Percentiles rank a stretch among this genome's conserved stretches.
phyloP scores from a whole-genome alignment of 2,888 invertebrate genomes.

The Xiphydria camelus region DNA sequence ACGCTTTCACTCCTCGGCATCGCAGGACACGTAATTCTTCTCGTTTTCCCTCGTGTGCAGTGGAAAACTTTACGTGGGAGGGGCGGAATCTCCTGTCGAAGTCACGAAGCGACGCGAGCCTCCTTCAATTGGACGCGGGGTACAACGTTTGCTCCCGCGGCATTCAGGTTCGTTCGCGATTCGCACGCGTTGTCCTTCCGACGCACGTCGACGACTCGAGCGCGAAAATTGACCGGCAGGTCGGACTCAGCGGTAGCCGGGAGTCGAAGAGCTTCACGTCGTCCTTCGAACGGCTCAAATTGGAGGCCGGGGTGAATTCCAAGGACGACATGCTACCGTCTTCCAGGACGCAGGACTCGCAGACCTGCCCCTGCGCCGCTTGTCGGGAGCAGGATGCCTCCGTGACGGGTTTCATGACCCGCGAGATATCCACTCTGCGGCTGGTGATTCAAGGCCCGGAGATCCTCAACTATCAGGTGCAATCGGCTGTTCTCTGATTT shows the following conservation, averaged over 20 bases:
- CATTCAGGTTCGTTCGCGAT: constrained; percentile 24
- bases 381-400: constrained; percentile 19
- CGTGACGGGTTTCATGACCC: constrained; percentile 31
- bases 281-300: constrained; percentile 33
- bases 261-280: constrained; percentile 36
- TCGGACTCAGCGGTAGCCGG: constrained; percentile 18
- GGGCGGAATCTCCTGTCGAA: constrained; percentile 22
- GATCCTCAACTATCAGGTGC: constrained; percentile 48
- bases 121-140: constrained; percentile 26
- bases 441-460: constrained; percentile 43
- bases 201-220: no score
- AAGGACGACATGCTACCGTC: constrained; percentile 14
- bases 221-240: no score
- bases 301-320: constrained; percentile 19
- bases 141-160: constrained; percentile 31
- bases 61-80: constrained; percentile 35
- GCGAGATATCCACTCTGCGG: constrained; percentile 40
- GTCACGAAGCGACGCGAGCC: constrained; percentile 30
- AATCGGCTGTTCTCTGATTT: no score
- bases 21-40: no score
- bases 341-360: constrained; percentile 27
- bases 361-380: constrained; percentile 35
- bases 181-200: no score
- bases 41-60: constrained; percentile 16
- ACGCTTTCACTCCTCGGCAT: no score